These are phyloP conservation scores for Hybognathus amarus DNA, from an alignment of 2,797 vertebrate species.

Conservation along the genomic window DNA sequence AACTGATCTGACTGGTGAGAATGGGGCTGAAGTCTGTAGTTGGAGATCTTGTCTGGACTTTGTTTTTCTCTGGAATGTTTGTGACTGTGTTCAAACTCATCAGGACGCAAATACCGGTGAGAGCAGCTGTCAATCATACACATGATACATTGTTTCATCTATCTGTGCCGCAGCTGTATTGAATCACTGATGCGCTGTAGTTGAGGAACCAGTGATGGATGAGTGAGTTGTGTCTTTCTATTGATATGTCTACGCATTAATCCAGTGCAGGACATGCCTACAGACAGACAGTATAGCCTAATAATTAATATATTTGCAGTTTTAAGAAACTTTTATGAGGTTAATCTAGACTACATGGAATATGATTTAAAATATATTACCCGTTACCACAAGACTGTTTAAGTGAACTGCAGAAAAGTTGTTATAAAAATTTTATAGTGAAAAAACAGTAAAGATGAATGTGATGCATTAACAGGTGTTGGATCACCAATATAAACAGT, in stretches of 20 bases:
- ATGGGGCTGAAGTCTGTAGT: conserved; percentile 24
- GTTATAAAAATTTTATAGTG: too few species aligned
- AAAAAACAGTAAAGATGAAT: background rate
- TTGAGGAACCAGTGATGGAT: background rate
- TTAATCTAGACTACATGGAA: too few species aligned
- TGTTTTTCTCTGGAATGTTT: conserved; percentile 46
- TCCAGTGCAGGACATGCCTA: background rate
- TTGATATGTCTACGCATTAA: background rate
- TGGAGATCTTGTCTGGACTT: conserved; percentile 61
- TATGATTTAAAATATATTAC: background rate
- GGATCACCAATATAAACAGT: background rate
- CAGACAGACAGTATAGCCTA: background rate
- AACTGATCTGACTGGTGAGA: background rate
- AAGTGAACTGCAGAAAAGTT: background rate
- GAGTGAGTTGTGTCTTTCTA: background rate
- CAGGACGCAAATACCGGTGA: conserved; percentile 66
- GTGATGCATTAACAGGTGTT: too few species aligned
- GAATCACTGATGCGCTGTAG: too few species aligned
- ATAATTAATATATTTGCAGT: too few species aligned
- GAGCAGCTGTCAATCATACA: conserved; percentile 52
- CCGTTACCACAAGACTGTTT: background rate
- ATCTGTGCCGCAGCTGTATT: background rate
- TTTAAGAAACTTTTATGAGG: too few species aligned
- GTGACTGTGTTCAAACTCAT: conserved; percentile 56
- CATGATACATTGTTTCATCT: background rate